Evolutionary conservation across 2,113 vertebrate genomes (phyloP).

Genomic region (Clinocottus analis): DNA sequence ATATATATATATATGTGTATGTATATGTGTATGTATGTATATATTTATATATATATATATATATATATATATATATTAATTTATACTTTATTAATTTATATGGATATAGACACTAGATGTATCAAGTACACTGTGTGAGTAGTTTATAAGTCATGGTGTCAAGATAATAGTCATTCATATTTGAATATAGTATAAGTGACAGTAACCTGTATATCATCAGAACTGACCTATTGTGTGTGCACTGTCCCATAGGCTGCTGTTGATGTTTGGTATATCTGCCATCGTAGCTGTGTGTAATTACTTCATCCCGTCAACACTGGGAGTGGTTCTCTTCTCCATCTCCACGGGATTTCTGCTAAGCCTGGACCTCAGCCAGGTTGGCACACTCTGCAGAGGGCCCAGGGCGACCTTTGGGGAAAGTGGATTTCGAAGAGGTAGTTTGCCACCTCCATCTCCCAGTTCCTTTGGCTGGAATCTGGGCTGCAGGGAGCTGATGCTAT

Average conservation of each 20-base stretch:
- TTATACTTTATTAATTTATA: too few species aligned
- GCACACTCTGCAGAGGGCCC: conserved; percentile 79
- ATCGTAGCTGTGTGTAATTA: conserved; percentile 88
- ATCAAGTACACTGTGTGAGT: background rate
- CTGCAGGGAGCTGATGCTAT: conserved; percentile 87
- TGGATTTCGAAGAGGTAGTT: conserved; percentile 67
- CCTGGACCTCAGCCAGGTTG: conserved; percentile 90
- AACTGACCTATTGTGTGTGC: conserved; percentile 14
- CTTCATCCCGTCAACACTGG: conserved; percentile 92
- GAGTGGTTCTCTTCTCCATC: conserved; percentile 92
- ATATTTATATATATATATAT: too few species aligned
- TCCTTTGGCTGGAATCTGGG: conserved; percentile 81
- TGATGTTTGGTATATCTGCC: conserved; percentile 91
- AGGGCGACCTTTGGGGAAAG: conserved; percentile 67
- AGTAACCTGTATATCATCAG: conserved; percentile 11
- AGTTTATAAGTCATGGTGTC: background rate
- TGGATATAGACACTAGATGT: too few species aligned
- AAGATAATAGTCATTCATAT: background rate
- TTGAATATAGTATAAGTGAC: too few species aligned
- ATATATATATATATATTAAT: too few species aligned
- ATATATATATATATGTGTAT: too few species aligned
- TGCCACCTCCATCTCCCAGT: conserved; percentile 42
- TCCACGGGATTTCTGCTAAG: conserved; percentile 94
- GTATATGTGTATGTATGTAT: background rate
- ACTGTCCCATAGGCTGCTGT: conserved; percentile 86